A percentile compares a stretch with the other conserved stretches of the same genome.
These are phyloP conservation scores for Eclectus roratus DNA, from an alignment of 2,113 vertebrate genomes.

Conservation along the genomic window DNA sequence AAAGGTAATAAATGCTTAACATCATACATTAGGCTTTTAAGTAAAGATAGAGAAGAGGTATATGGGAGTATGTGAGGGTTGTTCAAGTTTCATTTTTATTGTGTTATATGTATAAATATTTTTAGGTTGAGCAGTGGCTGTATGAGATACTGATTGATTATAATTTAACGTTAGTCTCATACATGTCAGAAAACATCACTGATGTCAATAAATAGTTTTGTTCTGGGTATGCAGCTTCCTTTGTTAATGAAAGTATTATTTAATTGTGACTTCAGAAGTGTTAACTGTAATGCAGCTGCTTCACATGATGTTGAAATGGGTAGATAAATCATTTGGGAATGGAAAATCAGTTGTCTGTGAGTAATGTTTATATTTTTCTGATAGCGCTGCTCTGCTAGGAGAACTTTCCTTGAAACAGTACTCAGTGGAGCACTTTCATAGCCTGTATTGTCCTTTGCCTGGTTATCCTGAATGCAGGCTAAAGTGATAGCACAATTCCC, in stretches of 20 bases:
- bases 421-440: background rate
- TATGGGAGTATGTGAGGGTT: background rate
- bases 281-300: background rate
- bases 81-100: background rate
- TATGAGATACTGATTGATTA: background rate
- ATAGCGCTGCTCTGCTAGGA: background rate
- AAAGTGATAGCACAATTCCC: background rate
- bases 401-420: background rate
- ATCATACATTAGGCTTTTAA: background rate
- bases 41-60: background rate
- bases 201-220: background rate
- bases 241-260: background rate
- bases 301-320: background rate
- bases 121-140: background rate
- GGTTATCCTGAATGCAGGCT: background rate
- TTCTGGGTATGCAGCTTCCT: background rate
- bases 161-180: background rate
- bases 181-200: background rate
- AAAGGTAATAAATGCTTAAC: constrained; percentile 76
- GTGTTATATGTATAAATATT: background rate
- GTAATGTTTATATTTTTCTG: background rate
- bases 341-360: background rate
- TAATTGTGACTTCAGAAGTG: background rate
- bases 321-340: background rate
- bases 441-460: background rate